Evolutionary conservation across 2,113 vertebrate species (phyloP), one percentile per base, ranked within the genome.

Genomic region (Turdus rufiventris): DNA sequence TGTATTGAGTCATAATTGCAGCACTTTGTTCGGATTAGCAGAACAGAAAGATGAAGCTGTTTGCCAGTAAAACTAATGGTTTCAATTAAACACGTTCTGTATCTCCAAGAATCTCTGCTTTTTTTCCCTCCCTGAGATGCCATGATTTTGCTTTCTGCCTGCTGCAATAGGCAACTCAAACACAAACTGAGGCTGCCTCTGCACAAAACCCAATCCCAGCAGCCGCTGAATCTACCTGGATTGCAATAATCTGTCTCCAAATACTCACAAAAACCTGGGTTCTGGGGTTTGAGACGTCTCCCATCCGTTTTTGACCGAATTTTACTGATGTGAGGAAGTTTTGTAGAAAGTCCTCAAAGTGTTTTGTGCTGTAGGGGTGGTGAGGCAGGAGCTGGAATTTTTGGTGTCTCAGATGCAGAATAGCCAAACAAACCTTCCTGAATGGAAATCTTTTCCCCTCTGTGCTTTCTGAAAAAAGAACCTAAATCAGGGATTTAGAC

Each of bases 1-100:
- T 90, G 92, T 92, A 97, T 96, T 97, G 93, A 96, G 89, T 95
- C 89, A 94, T 94, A 94, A 96, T 96, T 95, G 93, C 94, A 96
- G 96, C 95, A 97, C 96, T 97, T 97, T 97, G 94, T 96, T 95
- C 88, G 18, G 91, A 97, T 96, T 96, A 97, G 75, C 88, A 92
- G 84, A 97, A 94, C 91, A 96, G 92, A 94, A 92, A 94, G 84
- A 89, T 38, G 77, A 76, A 95, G 91, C 85, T 88, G 92, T 94
- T 91, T 96, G 93, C 96, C 91, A 96, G 95, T 92, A 82, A 92
- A 92, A 50, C 66, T 74, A 48, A 81, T 78, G 88, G 90, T 93
- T 93, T 82, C 82, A 63, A 23, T 79, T 87, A 76, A 80, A 76
- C 38, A 43, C 24, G 14, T 91, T 88, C 45, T 81, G 89, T 53